Evolutionary conservation across 2,113 vertebrate genomes (phyloP), one percentile per base, ranked within the genome.

Genomic region (Eulemur rufifrons): DNA sequence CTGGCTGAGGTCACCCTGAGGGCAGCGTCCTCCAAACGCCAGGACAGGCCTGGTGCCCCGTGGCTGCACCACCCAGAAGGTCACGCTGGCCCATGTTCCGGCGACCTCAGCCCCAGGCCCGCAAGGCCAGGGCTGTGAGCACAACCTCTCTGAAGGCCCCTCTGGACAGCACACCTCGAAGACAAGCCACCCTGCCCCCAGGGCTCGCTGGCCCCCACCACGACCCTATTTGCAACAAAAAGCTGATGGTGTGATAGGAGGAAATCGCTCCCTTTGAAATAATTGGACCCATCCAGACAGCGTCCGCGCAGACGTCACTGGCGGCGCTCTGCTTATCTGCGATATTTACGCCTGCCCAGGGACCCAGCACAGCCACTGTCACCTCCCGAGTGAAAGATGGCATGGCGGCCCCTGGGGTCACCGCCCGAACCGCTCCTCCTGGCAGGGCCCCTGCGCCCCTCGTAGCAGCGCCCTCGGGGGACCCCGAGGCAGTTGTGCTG

Each of bases 191-290:
- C 42, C 23, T 20, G 2, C 39, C 34, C 12, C 29, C 78, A 21
- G 0, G 27, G 86, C 23, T 0, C 84, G 96, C 94, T 92, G 87
- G 97, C 97, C 98, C 96, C 97, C 97, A 95, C 97, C 97, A 85
- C 89, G 90, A 97, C 96, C 96, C 98, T 96, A 96, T 98, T 97
- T 98, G 98, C 98, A 98, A 92, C 98, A 98, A 98, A 98, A 98
- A 89, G 95, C 97, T 95, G 96, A 98, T 94, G 97, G 97, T 97
- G 91, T 91, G 95, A 97, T 86, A 97, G 97, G 96, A 98, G 98
- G 95, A 98, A 98, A 97, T 91, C 94, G 95, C 96, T 97, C 92
- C 86, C 98, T 98, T 98, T 96, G 97, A 96, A 98, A 98, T 98
- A 97, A 98, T 98, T 97, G 98, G 96, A 95, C 93, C 23, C 77